Conservation (phyloP, 1,140 invertebrate genomes). For the Liolophura sinensis region DNA sequence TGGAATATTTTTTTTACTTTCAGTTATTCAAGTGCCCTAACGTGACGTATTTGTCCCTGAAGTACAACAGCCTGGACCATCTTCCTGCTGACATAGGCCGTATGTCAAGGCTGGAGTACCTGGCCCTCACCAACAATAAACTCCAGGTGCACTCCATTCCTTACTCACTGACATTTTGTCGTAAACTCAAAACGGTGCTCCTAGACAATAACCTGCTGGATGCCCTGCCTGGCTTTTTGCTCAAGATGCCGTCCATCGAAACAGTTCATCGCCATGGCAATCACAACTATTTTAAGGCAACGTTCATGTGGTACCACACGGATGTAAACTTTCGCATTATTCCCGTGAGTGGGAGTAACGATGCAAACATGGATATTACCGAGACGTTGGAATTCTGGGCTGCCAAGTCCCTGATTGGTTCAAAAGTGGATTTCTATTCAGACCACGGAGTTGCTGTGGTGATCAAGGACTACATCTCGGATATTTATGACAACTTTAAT, state of each 20-base stretch:
- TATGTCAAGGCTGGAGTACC: slow-evolving; percentile 56
- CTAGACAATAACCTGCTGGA: slow-evolving; percentile 63
- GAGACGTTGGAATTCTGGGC: slow-evolving; percentile 54
- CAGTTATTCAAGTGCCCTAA: slow-evolving; percentile 61
- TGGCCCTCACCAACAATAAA: slow-evolving; percentile 62
- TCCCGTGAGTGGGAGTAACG: slow-evolving; percentile 29
- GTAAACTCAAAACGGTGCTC: slow-evolving; percentile 51
- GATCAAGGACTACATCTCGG: slow-evolving; percentile 58
- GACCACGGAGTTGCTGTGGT: slow-evolving; percentile 44
- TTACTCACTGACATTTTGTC: slow-evolving; percentile 60
- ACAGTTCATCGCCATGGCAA: slow-evolving; percentile 64
- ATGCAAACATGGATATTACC: slow-evolving; percentile 24
- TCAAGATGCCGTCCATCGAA: slow-evolving; percentile 56
- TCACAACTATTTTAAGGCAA: slow-evolving; percentile 64
- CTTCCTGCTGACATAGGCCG: slow-evolving; percentile 61
- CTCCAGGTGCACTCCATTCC: slow-evolving; percentile 62
- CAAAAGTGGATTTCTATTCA: slow-evolving; percentile 58
- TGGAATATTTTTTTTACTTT: slow-evolving; percentile 15
- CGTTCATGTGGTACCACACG: slow-evolving; percentile 65
- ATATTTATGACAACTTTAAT: slow-evolving; percentile 57
- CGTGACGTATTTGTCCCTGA: slow-evolving; percentile 58
- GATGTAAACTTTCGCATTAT: slow-evolving; percentile 61
- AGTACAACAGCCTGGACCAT: slow-evolving; percentile 59
- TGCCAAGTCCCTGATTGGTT: slow-evolving; percentile 56
- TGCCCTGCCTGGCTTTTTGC: slow-evolving; percentile 62